A percentile compares a stretch with the other conserved stretches of the same genome.
phyloP scores from a whole-genome alignment of 2,888 invertebrate species.

The Oxyscelio sp. region DNA sequence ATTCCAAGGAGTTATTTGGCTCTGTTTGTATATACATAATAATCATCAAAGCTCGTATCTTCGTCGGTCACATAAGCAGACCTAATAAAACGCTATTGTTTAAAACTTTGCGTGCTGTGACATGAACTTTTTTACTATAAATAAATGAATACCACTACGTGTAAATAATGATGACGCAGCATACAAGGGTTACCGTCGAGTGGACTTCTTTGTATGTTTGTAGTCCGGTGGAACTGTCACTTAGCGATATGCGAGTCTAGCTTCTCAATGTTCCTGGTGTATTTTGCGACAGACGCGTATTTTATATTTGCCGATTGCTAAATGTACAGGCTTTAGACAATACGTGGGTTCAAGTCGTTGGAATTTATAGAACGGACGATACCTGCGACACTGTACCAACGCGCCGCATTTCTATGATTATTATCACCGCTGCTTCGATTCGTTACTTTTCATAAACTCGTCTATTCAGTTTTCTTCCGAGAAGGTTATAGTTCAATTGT shows the following conservation, averaged over 20 bases:
- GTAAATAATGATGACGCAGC: conserved; percentile 81
- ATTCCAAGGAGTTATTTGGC: too few species aligned
- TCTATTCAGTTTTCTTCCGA: too few species aligned
- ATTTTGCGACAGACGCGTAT: conserved; percentile 45
- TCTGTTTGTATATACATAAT: too few species aligned
- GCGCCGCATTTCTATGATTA: conserved; percentile 10
- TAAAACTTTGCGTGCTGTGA: conserved; percentile 64
- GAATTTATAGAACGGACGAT: neutral
- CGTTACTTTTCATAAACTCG: too few species aligned
- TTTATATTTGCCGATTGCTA: conserved; percentile 66
- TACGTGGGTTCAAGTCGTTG: conserved; percentile 38
- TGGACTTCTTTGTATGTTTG: conserved; percentile 60
- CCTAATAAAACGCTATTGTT: conserved; percentile 46
- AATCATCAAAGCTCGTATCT: conserved; percentile 43
- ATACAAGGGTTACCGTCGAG: conserved; percentile 39
- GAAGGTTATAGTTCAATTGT: too few species aligned
- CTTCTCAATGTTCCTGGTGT: conserved; percentile 81
- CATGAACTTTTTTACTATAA: conserved; percentile 74
- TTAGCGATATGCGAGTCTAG: conserved; percentile 81
- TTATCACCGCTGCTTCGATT: neutral
- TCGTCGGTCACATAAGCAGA: conserved; percentile 46
- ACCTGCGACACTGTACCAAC: neutral
- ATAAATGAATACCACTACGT: conserved; percentile 69
- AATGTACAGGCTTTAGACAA: conserved; percentile 71
- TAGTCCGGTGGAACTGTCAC: conserved; percentile 73